These are phyloP conservation scores for Bubo scandiacus DNA, from an alignment of 2,113 vertebrate species.

Conservation along the genomic window DNA sequence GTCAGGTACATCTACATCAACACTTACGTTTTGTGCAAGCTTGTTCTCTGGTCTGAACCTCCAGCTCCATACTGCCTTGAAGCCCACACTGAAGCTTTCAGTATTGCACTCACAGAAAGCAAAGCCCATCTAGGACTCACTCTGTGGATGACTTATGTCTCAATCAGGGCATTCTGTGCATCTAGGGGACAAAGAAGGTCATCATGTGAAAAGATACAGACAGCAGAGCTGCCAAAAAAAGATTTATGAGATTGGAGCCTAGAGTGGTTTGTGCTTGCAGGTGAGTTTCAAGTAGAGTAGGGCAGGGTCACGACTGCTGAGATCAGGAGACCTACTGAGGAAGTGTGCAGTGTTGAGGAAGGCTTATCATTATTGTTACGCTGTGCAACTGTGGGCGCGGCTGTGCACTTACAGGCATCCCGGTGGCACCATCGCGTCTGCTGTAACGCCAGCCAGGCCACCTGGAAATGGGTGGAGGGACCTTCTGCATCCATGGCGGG, in stretches of 20 bases:
- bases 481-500: accelerated
- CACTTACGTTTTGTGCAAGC: not conserved
- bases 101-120: not conserved
- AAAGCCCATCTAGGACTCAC: not conserved
- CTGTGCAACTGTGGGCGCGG: not conserved
- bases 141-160: not conserved
- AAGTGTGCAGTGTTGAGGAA: not conserved
- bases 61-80: not conserved
- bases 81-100: not conserved
- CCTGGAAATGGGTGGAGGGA: not conserved
- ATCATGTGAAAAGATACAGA: not conserved
- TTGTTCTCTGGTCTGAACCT: not conserved
- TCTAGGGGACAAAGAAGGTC: not conserved
- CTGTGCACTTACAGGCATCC: not conserved
- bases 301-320: not conserved
- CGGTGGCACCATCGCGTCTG: not conserved
- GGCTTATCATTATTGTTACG: not conserved
- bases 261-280: not conserved
- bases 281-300: not conserved
- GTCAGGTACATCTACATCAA: not conserved
- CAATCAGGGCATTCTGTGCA: not conserved
- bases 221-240: not conserved
- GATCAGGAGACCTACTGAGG: not conserved
- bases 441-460: not conserved
- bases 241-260: not conserved